Evolutionary conservation across 2,797 vertebrate species (phyloP), one percentile per base, ranked within the genome.

Genomic region (Protonibea diacanthus): DNA sequence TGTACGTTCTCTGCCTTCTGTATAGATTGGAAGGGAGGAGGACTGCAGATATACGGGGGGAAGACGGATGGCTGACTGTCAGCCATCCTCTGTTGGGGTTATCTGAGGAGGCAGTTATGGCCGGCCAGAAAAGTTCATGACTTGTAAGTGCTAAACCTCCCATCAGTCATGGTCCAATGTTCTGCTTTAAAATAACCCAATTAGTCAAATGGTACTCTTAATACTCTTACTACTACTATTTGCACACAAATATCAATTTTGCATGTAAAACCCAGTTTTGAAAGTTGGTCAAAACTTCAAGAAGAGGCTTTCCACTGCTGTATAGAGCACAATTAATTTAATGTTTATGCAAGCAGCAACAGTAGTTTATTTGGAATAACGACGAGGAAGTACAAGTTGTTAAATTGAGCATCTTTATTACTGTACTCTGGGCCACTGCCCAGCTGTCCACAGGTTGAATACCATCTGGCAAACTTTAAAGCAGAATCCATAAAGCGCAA

Each of bases 1-100:
- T 81, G 44, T 66, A 76, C 25, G 21, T 42, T 47, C 29, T 27
- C 59, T 71, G 33, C 67, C 23, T 71, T 27, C 78, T 78, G 62
- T 53, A 76, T 33, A 42, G 78, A 77, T 69, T 49, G 64, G 21
- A 62, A 23, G 27, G 44, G 51, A 80, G 17, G 57, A 68, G n/a
- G 68, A 59, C 58, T 42, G 74, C 65, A 25, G 74, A 80, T n/a
- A 21, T 45, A 56, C 48, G 8, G 71, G 33, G 23, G 45, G 20
- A 74, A 81, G 74, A 88, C 49, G 56, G 78, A 86, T 81, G 80
- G 49, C 21, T 67, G 62, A 60, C 40, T 55, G 78, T 69, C 63
- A 67, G 65, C 57, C 42, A 2, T 59, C 63, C 29, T 72, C 78
- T 78, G 63, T 25, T 23, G 47, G 51, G 71, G 58, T 77, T 73